These are phyloP conservation scores for Anser brachyrhynchus DNA, from an alignment of 2,113 vertebrate genomes.

Conservation along the genomic window DNA sequence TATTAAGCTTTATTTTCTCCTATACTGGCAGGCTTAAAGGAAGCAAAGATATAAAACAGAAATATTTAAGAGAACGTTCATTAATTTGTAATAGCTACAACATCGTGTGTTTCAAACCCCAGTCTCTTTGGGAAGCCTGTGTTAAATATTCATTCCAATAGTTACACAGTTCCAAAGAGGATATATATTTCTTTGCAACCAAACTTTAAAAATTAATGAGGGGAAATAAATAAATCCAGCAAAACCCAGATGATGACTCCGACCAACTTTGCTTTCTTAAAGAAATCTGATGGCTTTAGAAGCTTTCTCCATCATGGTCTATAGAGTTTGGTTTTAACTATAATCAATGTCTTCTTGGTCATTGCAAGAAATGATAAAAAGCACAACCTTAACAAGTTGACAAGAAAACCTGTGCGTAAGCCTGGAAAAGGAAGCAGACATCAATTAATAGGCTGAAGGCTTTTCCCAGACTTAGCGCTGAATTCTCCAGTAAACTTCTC, in stretches of 20 bases:
- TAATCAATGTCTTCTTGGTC: not conserved
- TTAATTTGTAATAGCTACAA: constrained; percentile 2
- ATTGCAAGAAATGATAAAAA: constrained; percentile 48
- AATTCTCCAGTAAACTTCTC: not conserved
- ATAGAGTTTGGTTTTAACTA: constrained; percentile 23
- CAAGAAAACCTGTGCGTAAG: constrained; percentile 17
- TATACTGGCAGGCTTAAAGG: not conserved
- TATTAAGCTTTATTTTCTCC: not conserved
- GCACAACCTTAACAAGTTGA: constrained; percentile 1
- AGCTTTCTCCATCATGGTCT: not conserved
- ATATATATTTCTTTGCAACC: not conserved
- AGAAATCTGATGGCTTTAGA: not conserved
- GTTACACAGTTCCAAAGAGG: not conserved
- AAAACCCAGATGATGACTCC: not conserved
- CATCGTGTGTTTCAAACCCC: not conserved
- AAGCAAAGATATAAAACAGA: not conserved
- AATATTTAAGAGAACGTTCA: not conserved
- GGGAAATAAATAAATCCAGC: not conserved
- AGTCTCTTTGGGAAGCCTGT: not conserved
- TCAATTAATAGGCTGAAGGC: not conserved
- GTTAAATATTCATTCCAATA: not conserved
- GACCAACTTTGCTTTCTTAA: not conserved
- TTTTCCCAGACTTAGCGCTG: not conserved
- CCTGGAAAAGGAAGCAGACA: constrained; percentile 15
- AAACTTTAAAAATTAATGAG: not conserved